Conservation (phyloP, 2,113 vertebrate genomes). For the Channa argus region DNA sequence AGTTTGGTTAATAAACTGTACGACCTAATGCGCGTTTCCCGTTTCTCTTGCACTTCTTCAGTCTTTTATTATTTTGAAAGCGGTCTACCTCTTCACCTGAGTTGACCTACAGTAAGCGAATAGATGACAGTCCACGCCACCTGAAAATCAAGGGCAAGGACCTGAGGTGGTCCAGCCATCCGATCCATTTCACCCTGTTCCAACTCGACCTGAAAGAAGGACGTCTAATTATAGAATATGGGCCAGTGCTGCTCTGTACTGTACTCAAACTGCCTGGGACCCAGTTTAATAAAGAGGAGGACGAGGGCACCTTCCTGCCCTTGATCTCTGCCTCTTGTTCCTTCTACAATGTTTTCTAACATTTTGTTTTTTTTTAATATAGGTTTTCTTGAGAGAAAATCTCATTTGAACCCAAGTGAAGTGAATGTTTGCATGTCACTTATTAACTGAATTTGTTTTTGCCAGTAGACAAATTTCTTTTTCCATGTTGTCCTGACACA, state of each 20-base stretch:
- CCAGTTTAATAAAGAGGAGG: constrained; percentile 78
- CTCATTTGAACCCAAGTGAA: not conserved
- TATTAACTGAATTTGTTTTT: not conserved
- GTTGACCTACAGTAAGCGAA: not conserved
- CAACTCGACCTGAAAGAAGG: constrained; percentile 72
- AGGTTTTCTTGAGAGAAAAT: not conserved
- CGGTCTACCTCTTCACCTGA: not conserved
- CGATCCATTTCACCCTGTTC: constrained; percentile 81
- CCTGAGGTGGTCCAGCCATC: constrained; percentile 65
- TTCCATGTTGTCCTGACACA: not conserved
- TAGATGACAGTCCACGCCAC: constrained; percentile 2
- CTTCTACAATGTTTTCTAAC: not conserved
- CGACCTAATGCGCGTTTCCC: not conserved
- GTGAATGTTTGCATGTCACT: not conserved
- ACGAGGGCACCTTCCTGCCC: constrained; percentile 62
- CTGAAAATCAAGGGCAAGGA: constrained; percentile 49
- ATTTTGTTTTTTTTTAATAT: too few relatives aligned
- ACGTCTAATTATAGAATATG: constrained; percentile 84
- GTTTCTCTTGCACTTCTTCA: not conserved
- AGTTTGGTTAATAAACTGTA: not conserved
- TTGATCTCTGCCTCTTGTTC: constrained; percentile 48
- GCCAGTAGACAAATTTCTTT: too few relatives aligned
- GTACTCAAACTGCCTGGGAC: constrained; percentile 76
- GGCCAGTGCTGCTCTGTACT: constrained; percentile 69
- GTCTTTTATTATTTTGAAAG: not conserved